Percentiles rank a stretch among this genome's conserved stretches.
phyloP scores from a whole-genome alignment of 2,113 vertebrate species.

The Vireo altiloquus region DNA sequence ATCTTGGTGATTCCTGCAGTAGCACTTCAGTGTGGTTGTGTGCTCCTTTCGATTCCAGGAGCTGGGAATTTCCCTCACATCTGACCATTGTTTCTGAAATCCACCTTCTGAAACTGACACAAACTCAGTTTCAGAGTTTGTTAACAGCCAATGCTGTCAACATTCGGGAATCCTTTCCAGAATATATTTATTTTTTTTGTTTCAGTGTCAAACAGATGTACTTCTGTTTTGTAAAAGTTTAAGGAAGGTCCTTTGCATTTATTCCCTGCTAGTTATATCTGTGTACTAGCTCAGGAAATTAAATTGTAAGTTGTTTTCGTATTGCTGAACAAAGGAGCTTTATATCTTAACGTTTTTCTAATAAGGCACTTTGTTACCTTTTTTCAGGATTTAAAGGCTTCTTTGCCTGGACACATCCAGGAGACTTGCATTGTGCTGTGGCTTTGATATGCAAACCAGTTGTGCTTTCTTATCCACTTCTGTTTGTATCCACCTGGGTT shows the following conservation, averaged over 20 bases:
- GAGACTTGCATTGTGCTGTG: neutral
- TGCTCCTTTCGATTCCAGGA: neutral
- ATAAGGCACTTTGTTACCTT: neutral
- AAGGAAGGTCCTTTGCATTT: neutral
- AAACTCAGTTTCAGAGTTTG: neutral
- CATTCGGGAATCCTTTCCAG: neutral
- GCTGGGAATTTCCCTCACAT: neutral
- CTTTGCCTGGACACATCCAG: neutral
- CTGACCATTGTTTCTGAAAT: neutral
- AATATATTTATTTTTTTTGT: neutral
- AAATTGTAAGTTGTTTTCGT: neutral
- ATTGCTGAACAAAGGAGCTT: neutral
- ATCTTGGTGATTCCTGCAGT: neutral
- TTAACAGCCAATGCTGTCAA: neutral
- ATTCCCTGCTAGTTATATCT: neutral
- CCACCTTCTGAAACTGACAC: neutral
- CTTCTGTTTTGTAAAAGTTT: neutral
- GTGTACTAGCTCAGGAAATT: neutral
- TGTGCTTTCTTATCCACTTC: neutral
- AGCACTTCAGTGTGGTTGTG: neutral
- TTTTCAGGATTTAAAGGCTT: neutral
- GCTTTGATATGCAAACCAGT: neutral
- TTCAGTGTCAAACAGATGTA: neutral
- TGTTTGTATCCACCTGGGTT: accelerated
- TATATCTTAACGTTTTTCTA: neutral